Evolutionary conservation across 2,797 vertebrate species (phyloP).

Genomic region (Arnoldichthys spilopterus): DNA sequence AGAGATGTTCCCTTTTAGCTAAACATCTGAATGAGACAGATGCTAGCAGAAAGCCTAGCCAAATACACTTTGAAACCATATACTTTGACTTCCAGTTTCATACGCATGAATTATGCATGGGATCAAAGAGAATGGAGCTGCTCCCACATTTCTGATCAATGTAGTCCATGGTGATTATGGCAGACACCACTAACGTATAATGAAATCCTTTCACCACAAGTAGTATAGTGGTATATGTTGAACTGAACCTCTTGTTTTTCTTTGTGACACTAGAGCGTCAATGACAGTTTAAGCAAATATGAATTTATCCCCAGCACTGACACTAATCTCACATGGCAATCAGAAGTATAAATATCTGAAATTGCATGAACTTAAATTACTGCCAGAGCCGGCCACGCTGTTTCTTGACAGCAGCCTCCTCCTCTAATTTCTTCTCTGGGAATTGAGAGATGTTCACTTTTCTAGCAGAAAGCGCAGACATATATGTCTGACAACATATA

Average conservation of each 20-base stretch:
- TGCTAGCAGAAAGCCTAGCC: background rate
- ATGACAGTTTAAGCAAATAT: background rate
- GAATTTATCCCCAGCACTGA: background rate
- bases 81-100: background rate
- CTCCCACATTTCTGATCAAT: constrained; percentile 21
- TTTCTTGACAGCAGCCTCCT: background rate
- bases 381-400: background rate
- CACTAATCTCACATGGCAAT: background rate
- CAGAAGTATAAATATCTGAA: background rate
- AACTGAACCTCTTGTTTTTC: background rate
- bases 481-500: too few relatives aligned
- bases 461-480: too few relatives aligned
- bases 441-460: too few relatives aligned
- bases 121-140: constrained; percentile 38
- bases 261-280: background rate
- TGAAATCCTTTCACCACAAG: background rate
- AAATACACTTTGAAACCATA: background rate
- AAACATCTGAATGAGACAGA: constrained; percentile 63
- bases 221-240: background rate
- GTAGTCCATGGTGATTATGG: constrained; percentile 20
- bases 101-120: constrained; percentile 35
- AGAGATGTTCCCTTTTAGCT: constrained; percentile 64
- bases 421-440: background rate
- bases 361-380: background rate
- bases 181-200: background rate